phyloP scores from a whole-genome alignment of 1,140 invertebrate genomes.

The Drosophila fuyamai region DNA sequence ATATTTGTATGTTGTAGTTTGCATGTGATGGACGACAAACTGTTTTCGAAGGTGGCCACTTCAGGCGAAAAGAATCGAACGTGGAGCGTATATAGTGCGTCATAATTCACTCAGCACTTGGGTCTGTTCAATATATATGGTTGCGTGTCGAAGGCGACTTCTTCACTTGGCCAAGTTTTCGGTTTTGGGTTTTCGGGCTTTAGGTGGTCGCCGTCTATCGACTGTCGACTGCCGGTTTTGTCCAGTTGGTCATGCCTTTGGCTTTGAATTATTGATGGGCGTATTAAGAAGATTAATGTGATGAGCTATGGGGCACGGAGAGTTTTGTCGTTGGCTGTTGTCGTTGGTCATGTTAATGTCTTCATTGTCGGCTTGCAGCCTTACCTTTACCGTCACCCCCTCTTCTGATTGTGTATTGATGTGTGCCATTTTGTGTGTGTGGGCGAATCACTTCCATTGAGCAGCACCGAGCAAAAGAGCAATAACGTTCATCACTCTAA shows the following conservation, averaged over 20 bases:
- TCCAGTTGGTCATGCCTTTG: slow-evolving; percentile 71
- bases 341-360: slow-evolving; percentile 82
- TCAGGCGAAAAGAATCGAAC: slow-evolving; percentile 39
- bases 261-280: slow-evolving; percentile 83
- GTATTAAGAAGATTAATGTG: slow-evolving; percentile 83
- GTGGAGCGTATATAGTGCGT: slow-evolving; percentile 55
- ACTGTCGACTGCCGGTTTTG: slow-evolving; percentile 10
- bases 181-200: slow-evolving; percentile 11
- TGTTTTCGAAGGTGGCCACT: slow-evolving; percentile 65
- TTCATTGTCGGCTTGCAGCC: slow-evolving; percentile 77
- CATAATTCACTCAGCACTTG: slow-evolving; percentile 77
- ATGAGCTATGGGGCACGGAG: slow-evolving; percentile 68
- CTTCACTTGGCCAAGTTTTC: slow-evolving; percentile 56
- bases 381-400: slow-evolving; percentile 61
- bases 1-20: slow-evolving; percentile 72
- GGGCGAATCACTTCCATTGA: slow-evolving; percentile 59
- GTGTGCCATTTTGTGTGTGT: slow-evolving; percentile 14
- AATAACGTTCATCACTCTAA: slow-evolving; percentile 74
- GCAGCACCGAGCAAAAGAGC: slow-evolving; percentile 50
- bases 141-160: slow-evolving; percentile 64
- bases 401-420: slow-evolving; percentile 28
- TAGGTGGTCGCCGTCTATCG: neutral
- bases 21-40: slow-evolving; percentile 78
- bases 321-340: slow-evolving; percentile 73
- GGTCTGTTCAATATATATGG: slow-evolving; percentile 37